phyloP scores from a whole-genome alignment of 2,113 vertebrate species.

The Cacatua alba region DNA sequence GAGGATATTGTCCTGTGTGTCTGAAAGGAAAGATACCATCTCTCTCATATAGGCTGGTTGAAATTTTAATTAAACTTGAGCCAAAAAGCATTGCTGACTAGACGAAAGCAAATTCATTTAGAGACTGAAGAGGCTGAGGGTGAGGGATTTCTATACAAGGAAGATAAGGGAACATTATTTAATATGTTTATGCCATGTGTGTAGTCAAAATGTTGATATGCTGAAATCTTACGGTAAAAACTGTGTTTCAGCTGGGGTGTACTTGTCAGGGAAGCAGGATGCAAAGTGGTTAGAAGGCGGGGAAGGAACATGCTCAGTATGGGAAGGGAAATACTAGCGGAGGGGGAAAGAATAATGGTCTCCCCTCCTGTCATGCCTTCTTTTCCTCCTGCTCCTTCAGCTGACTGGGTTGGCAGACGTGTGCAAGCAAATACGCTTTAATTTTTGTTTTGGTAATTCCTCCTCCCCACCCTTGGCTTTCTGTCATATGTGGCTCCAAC shows the following conservation, averaged over 20 bases:
- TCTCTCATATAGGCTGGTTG: conserved; percentile 39
- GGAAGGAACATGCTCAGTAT: rapidly evolving
- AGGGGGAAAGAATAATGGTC: not conserved
- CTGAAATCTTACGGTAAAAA: not conserved
- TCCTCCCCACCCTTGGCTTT: not conserved
- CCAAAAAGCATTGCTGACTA: conserved; percentile 53
- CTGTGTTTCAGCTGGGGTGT: not conserved
- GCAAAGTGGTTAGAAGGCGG: not conserved
- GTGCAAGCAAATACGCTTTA: not conserved
- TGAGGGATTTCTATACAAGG: not conserved
- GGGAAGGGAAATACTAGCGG: rapidly evolving
- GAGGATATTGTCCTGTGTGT: conserved; percentile 68
- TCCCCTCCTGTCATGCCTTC: not conserved
- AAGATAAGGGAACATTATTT: conserved; percentile 51
- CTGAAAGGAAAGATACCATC: conserved; percentile 58
- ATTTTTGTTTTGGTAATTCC: conserved; percentile 25
- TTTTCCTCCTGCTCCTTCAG: not conserved
- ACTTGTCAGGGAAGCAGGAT: not conserved
- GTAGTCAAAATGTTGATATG: not conserved
- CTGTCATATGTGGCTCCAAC: not conserved
- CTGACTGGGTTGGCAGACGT: not conserved
- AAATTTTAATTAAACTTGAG: conserved; percentile 66
- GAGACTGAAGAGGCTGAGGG: not conserved
- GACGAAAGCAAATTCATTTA: conserved; percentile 40
- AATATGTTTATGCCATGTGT: not conserved